These are phyloP conservation scores for Hypomecis punctinalis DNA, from an alignment of 2,888 invertebrate species.

Conservation along the genomic window DNA sequence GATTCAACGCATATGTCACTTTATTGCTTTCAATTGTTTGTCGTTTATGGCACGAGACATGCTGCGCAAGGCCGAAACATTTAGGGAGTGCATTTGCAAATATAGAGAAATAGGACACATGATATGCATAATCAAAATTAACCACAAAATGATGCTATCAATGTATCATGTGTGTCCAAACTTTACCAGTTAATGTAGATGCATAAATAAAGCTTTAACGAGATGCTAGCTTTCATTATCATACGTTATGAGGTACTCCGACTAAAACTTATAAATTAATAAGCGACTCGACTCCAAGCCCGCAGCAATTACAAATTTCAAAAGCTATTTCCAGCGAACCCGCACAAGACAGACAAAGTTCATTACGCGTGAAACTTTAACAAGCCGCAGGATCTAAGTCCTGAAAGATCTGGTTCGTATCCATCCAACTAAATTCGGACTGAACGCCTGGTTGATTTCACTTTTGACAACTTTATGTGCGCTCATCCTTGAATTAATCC, in stretches of 20 bases:
- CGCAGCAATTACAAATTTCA: conserved; percentile 50
- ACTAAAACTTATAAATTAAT: conserved; percentile 68
- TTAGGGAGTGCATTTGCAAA: conserved; percentile 68
- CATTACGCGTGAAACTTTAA: conserved; percentile 60
- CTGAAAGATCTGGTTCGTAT: conserved; percentile 55
- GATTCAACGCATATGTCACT: conserved; percentile 58
- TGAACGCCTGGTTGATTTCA: conserved; percentile 57
- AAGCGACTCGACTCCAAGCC: conserved; percentile 36
- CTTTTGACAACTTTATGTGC: conserved; percentile 52
- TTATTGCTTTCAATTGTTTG: conserved; percentile 77
- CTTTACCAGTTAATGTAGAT: not conserved
- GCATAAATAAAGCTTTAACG: conserved; percentile 49
- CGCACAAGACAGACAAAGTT: conserved; percentile 40
- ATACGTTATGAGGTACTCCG: conserved; percentile 68
- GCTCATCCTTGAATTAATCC: conserved; percentile 47
- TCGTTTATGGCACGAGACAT: conserved; percentile 64
- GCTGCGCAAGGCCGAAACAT: conserved; percentile 67
- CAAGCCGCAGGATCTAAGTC: conserved; percentile 49
- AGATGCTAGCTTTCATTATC: conserved; percentile 68
- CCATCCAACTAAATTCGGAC: conserved; percentile 54
- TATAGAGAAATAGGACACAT: conserved; percentile 51
- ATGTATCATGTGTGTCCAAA: conserved; percentile 1
- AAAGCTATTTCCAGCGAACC: conserved; percentile 34
- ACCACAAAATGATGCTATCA: not conserved
- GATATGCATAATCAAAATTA: conserved; percentile 29